Conservation (phyloP, 2,113 vertebrate species). For the Tragelaphus buxtoni region DNA sequence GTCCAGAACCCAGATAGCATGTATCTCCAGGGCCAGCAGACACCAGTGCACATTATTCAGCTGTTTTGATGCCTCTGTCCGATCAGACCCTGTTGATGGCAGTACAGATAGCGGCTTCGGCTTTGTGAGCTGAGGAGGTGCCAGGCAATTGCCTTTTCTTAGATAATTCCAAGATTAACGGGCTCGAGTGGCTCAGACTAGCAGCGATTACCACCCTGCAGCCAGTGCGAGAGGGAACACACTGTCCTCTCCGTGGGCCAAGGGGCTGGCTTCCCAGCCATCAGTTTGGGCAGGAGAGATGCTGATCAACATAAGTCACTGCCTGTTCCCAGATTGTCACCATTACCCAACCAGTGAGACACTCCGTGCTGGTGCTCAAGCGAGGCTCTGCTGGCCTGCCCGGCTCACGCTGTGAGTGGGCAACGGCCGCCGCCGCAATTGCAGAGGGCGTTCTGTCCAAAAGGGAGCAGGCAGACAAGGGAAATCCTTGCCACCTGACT, state of each 20-base stretch:
- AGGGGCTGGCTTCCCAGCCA: constrained; percentile 54
- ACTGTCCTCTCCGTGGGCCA: constrained; percentile 38
- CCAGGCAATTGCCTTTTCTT: constrained; percentile 65
- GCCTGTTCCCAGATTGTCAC: constrained; percentile 68
- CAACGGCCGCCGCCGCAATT: not conserved
- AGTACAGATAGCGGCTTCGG: not conserved
- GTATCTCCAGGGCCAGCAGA: not conserved
- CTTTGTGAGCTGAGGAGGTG: constrained; percentile 22
- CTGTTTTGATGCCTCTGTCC: constrained; percentile 3
- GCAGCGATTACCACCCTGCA: not conserved
- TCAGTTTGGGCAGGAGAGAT: constrained; percentile 48
- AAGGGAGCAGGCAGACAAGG: not conserved
- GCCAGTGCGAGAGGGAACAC: constrained; percentile 34
- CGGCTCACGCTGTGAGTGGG: not conserved
- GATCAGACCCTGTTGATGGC: constrained; percentile 16
- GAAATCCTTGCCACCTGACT: constrained; percentile 24
- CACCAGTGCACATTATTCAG: not conserved
- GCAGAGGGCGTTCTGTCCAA: not conserved
- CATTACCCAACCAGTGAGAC: constrained; percentile 66
- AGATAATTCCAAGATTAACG: constrained; percentile 63
- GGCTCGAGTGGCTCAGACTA: constrained; percentile 34
- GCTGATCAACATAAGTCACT: constrained; percentile 60
- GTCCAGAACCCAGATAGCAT: not conserved
- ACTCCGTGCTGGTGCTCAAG: not conserved
- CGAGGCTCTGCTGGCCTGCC: constrained; percentile 39